Conservation (phyloP, 1,140 invertebrate genomes). For the Cotesia vestalis region DNA sequence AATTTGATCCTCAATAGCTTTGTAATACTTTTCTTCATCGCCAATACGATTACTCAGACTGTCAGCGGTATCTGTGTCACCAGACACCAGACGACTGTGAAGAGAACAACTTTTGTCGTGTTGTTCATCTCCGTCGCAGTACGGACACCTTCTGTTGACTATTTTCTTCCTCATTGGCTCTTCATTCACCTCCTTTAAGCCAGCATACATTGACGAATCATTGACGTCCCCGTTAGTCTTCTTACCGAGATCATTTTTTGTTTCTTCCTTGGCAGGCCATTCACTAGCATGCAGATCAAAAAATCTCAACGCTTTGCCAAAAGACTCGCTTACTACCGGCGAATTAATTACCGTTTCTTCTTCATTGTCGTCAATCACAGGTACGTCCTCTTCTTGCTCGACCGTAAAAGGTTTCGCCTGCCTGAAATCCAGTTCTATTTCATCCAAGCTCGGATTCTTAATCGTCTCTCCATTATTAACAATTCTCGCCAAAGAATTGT, state of each 20-base stretch:
- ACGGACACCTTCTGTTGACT: conserved; percentile 51
- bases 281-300: conserved; percentile 47
- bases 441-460: conserved; percentile 50
- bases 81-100: conserved; percentile 9
- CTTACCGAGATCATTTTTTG: conserved; percentile 44
- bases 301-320: conserved; percentile 49
- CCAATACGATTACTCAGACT: background rate
- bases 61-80: conserved; percentile 10
- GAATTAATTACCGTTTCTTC: conserved; percentile 3
- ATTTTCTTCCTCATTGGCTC: conserved; percentile 56
- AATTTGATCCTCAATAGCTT: conserved; percentile 26
- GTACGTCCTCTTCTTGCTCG: conserved; percentile 12
- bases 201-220: conserved; percentile 44
- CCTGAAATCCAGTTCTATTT: conserved; percentile 55
- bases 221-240: conserved; percentile 40
- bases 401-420: conserved; percentile 41
- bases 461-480: conserved; percentile 55
- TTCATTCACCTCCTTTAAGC: conserved; percentile 51
- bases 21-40: conserved; percentile 12
- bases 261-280: conserved; percentile 33
- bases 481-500: conserved; percentile 56
- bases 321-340: conserved; percentile 29
- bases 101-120: conserved; percentile 38
- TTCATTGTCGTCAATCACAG: conserved; percentile 5
- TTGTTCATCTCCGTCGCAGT: conserved; percentile 49